Percentiles rank a stretch among this genome's conserved stretches.
phyloP scores from a whole-genome alignment of 2,113 vertebrate genomes.

The Perognathus longimembris region DNA sequence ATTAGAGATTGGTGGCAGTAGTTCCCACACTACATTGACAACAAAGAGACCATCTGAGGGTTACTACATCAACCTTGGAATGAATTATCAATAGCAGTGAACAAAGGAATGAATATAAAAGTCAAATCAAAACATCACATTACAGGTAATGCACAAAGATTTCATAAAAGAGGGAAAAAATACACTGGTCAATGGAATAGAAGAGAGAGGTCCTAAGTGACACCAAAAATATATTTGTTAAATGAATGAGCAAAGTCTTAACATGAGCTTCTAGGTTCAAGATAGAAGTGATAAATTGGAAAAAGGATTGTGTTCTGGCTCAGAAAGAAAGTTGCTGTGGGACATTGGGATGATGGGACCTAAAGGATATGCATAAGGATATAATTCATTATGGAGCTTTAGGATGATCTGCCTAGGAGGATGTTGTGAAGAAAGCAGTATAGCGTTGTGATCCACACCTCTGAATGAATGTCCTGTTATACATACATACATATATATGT shows the following conservation, averaged over 20 bases:
- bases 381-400: too few species aligned
- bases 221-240: not conserved
- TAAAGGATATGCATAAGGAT: not conserved
- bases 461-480: too few species aligned
- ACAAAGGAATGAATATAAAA: not conserved
- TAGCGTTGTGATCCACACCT: too few species aligned
- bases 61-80: too few species aligned
- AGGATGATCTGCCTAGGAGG: too few species aligned
- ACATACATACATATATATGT: too few species aligned
- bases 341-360: not conserved
- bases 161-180: not conserved
- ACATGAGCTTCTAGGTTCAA: not conserved
- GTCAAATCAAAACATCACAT: not conserved
- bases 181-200: not conserved
- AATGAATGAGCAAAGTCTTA: not conserved
- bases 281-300: not conserved
- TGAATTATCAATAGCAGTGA: not conserved
- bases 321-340: not conserved
- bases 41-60: not conserved
- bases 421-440: too few species aligned
- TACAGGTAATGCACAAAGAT: not conserved
- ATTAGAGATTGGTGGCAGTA: not conserved
- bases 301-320: not conserved
- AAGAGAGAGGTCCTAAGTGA: not conserved
- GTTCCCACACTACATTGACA: not conserved